Evolutionary conservation across 2,797 vertebrate species (phyloP), one percentile per base, ranked within the genome.

Genomic region (Falco biarmicus): DNA sequence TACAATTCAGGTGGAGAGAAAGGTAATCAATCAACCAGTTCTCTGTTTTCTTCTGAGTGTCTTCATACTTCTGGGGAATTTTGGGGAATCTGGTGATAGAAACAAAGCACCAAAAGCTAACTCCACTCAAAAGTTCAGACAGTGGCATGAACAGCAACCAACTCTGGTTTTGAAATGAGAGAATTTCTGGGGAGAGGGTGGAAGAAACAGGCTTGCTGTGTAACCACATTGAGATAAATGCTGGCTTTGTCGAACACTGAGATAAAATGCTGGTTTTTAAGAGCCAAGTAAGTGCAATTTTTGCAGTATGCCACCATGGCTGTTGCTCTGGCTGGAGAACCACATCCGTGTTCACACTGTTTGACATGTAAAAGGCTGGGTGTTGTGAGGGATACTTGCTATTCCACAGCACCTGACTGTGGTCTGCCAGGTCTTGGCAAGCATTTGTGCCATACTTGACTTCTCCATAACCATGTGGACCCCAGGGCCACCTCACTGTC

Each of bases 401-500:
- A 1, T 63, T 65, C 26, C 48, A 50, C 54, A 71, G 41, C 28
- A 47, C 37, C 31, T 75, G 37, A 48, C 45, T 51, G 9, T 0
- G 2, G 32, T 61, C 41, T 77, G 21, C 53, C 29, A 34, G 32
- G 37, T 19, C 18, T 56, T 31, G 39, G 22, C 0, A 1, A 57
- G 41, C 32, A 5, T 60, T 81, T 61, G 41, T 66, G 37, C 54
- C 25, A 5, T 66, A 25, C 26, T 26, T 68, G 37, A 22, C 26
- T 51, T 61, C 45, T 39, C 17, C 0, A 1, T 56, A 76, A 51
- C 37, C 18, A 4, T 11, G 15, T 0, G 1, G 45, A 60, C 24
- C 25, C 6, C 5, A 25, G 47, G 32, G 18, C 28, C 32, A 50
- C 28, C 34, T 47, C 32, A 13, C 41, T 25, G 19, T 47, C 34